phyloP scores from a whole-genome alignment of 2,113 vertebrate genomes.

The Bothrops jararaca region DNA sequence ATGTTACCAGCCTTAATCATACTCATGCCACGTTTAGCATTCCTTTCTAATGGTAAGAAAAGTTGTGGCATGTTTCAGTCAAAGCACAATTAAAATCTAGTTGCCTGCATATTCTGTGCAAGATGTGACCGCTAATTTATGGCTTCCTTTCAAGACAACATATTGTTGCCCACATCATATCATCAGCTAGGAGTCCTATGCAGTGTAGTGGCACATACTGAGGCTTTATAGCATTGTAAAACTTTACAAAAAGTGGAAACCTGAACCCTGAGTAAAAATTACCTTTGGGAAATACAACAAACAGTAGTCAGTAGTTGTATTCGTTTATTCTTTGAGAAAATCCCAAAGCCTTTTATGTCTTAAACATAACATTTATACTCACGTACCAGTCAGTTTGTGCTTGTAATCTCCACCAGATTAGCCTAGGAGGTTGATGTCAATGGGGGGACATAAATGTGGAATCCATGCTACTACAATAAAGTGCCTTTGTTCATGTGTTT shows the following conservation, averaged over 20 bases:
- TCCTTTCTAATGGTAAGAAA: neutral
- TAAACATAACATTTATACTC: neutral
- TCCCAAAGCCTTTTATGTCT: neutral
- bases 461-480: neutral
- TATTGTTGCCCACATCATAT: neutral
- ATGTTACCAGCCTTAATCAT: neutral
- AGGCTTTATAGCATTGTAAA: neutral
- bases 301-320: neutral
- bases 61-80: neutral
- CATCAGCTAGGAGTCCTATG: neutral
- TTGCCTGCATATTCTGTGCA: neutral
- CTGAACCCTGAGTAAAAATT: neutral
- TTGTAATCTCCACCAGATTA: neutral
- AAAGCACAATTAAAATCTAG: neutral
- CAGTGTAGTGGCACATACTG: neutral
- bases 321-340: neutral
- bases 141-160: neutral
- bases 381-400: neutral
- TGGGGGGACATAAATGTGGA: neutral
- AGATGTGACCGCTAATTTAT: neutral
- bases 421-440: neutral
- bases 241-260: neutral
- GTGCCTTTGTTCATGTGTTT: constrained; percentile 1
- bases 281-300: neutral
- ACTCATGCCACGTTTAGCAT: neutral